phyloP scores from a whole-genome alignment of 1,140 invertebrate species.

The Drosophila kikkawai region DNA sequence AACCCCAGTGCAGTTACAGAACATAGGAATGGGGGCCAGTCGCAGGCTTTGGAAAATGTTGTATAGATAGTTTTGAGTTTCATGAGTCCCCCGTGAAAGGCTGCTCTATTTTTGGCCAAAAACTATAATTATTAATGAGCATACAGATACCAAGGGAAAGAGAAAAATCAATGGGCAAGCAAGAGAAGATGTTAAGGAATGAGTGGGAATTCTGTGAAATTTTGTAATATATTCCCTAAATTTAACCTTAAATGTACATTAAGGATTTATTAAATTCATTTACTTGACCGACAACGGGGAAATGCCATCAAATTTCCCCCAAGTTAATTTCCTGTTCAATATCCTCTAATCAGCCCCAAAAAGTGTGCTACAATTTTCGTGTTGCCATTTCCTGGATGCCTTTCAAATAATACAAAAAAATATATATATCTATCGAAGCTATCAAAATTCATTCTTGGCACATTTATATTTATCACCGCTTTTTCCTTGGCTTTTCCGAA shows the following conservation, averaged over 20 bases:
- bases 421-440: conserved; percentile 7
- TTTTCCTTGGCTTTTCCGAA: conserved; percentile 12
- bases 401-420: not conserved
- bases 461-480: conserved; percentile 34
- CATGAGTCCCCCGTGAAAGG: conserved; percentile 34
- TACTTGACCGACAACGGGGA: conserved; percentile 1
- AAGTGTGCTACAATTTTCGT: conserved; percentile 23
- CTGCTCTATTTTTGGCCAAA: conserved; percentile 13
- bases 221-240: too few relatives aligned
- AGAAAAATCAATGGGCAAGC: not conserved
- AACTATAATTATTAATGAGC: conserved; percentile 48
- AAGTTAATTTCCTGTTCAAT: conserved; percentile 39
- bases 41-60: conserved; percentile 1
- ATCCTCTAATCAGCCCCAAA: conserved; percentile 38
- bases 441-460: conserved; percentile 40
- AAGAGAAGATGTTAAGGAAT: not conserved
- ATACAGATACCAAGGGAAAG: conserved; percentile 10
- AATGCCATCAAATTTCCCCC: not conserved
- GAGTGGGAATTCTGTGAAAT: not conserved
- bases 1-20: conserved; percentile 5
- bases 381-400: conserved; percentile 1
- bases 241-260: too few relatives aligned
- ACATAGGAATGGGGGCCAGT: not conserved
- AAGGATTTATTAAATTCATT: conserved; percentile 6
- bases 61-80: conserved; percentile 49